Evolutionary conservation across 2,797 vertebrate genomes (phyloP).

Genomic region (Clarias platycephalus): DNA sequence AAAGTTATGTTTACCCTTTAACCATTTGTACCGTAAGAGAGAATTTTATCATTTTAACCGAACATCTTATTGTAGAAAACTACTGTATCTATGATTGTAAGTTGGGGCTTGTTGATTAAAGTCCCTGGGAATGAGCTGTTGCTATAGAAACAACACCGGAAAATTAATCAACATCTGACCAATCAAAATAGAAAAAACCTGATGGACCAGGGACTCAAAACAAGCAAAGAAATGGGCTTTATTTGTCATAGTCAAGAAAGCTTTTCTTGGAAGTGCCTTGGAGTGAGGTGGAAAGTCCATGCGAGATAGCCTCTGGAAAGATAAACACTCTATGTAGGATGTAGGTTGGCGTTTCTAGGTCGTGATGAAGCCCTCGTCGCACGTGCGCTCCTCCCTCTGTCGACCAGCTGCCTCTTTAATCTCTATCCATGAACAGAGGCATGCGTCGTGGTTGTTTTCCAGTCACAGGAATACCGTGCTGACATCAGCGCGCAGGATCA

Average conservation of each 20-base stretch:
- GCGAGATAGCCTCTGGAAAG: conserved; percentile 23
- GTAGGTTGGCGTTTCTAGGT: conserved; percentile 69
- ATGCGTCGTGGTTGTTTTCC: conserved; percentile 53
- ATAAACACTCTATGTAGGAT: conserved; percentile 44
- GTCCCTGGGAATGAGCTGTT: background rate
- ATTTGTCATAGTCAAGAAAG: background rate
- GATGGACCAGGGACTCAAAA: background rate
- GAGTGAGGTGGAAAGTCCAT: background rate
- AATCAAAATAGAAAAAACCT: background rate
- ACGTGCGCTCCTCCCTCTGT: conserved; percentile 43
- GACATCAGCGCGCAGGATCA: conserved; percentile 16
- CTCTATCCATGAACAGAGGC: conserved; percentile 53
- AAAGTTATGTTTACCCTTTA: background rate
- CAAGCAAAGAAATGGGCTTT: too few relatives aligned
- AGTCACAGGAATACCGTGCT: conserved; percentile 25
- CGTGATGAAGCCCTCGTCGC: conserved; percentile 50
- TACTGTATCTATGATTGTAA: background rate
- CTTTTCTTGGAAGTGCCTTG: background rate
- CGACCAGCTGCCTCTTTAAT: conserved; percentile 63
- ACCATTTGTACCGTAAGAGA: background rate
- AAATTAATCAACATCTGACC: background rate
- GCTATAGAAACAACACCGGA: background rate
- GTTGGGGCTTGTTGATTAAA: background rate
- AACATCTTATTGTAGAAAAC: background rate
- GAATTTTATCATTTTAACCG: too few relatives aligned